Evolutionary conservation across 2,797 vertebrate species (phyloP).

Genomic region (Naso thynnoides): DNA sequence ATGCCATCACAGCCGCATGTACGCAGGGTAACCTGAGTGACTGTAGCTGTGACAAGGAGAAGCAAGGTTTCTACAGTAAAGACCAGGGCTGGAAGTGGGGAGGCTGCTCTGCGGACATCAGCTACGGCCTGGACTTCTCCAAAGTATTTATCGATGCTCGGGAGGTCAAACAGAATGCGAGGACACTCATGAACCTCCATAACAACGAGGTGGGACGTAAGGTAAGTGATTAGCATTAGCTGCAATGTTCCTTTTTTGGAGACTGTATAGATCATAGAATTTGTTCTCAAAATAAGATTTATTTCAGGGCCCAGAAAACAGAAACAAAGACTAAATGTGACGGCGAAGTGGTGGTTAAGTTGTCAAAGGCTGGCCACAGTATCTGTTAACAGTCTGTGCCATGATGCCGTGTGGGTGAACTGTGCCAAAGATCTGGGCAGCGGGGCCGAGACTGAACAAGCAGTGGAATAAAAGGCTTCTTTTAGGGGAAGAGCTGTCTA

Average conservation of each 20-base stretch:
- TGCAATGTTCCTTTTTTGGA: neutral
- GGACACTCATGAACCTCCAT: constrained; percentile 98
- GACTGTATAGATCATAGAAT: neutral
- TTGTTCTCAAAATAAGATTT: neutral
- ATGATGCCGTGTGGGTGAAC: constrained; percentile 51
- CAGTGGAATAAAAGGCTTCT: constrained; percentile 80
- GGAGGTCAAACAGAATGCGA: constrained; percentile 96
- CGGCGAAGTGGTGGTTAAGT: constrained; percentile 42
- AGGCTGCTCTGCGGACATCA: constrained; percentile 96
- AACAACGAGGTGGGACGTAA: constrained; percentile 97
- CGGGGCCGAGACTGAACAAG: constrained; percentile 75
- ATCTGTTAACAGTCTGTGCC: constrained; percentile 52
- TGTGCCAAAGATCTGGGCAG: constrained; percentile 65
- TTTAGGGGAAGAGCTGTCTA: constrained; percentile 78
- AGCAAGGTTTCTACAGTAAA: constrained; percentile 96
- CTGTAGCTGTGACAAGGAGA: constrained; percentile 97
- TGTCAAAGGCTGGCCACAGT: constrained; percentile 28
- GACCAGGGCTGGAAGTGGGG: constrained; percentile 99
- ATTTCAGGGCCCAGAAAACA: neutral
- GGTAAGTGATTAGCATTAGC: constrained; percentile 83
- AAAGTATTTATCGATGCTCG: constrained; percentile 97
- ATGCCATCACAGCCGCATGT: constrained; percentile 94
- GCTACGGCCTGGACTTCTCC: constrained; percentile 95
- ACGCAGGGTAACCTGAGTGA: constrained; percentile 97
- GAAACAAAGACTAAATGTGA: constrained; percentile 8